phyloP scores from a whole-genome alignment of 1,140 invertebrate genomes.

The Musca domestica region DNA sequence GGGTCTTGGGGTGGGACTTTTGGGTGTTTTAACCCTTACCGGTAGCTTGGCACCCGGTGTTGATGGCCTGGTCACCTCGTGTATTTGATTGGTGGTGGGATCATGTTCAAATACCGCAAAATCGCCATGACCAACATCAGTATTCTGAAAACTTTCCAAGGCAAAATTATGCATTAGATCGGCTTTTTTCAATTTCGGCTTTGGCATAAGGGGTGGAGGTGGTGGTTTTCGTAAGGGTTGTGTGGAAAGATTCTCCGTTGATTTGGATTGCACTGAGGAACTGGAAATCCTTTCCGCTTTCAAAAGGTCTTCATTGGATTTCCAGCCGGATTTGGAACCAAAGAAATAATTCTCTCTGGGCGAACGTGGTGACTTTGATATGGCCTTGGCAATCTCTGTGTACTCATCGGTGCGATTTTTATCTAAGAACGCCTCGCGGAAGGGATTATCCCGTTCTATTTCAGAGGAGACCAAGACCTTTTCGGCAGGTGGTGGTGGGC shows the following conservation, averaged over 20 bases:
- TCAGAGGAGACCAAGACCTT: slow-evolving; percentile 27
- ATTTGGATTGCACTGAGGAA: slow-evolving; percentile 36
- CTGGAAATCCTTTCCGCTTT: slow-evolving; percentile 40
- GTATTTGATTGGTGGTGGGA: slow-evolving; percentile 47
- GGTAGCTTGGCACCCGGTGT: slow-evolving; percentile 38
- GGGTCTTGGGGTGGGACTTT: slow-evolving; percentile 29
- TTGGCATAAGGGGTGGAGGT: slow-evolving; percentile 44
- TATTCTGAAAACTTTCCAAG: slow-evolving; percentile 46
- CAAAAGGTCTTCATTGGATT: slow-evolving; percentile 46
- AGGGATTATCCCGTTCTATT: slow-evolving; percentile 51
- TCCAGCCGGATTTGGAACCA: slow-evolving; percentile 28
- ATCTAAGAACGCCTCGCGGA: slow-evolving; percentile 32
- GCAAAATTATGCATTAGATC: slow-evolving; percentile 46
- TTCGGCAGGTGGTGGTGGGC: slow-evolving; percentile 23
- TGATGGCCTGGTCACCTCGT: slow-evolving; percentile 25
- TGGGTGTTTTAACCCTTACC: slow-evolving; percentile 26
- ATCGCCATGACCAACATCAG: slow-evolving; percentile 49
- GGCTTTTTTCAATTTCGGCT: slow-evolving; percentile 49
- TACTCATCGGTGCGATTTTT: slow-evolving; percentile 37
- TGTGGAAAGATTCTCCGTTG: slow-evolving; percentile 43
- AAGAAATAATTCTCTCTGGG: slow-evolving; percentile 48
- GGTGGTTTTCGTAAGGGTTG: slow-evolving; percentile 40
- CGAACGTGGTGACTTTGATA: slow-evolving; percentile 40
- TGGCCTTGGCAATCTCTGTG: slow-evolving; percentile 43
- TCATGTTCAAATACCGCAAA: slow-evolving; percentile 52